phyloP scores from a whole-genome alignment of 2,888 invertebrate genomes.

The Eilema griseolum region DNA sequence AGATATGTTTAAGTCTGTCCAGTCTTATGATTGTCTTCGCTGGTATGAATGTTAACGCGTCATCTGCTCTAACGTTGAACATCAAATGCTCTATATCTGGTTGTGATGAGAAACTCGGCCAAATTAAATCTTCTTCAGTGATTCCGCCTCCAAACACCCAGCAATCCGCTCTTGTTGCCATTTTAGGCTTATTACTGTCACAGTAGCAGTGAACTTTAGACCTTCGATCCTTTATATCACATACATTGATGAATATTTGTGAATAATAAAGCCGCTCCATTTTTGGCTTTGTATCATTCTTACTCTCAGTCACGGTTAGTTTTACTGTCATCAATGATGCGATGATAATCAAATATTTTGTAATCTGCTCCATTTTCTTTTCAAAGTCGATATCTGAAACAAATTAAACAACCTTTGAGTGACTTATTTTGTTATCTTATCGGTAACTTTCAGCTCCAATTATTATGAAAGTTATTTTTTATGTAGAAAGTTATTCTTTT shows the following conservation, averaged over 20 bases:
- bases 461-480: constrained; percentile 33
- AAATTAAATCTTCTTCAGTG: constrained; percentile 89
- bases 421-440: constrained; percentile 23
- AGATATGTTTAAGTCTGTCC: constrained; percentile 89
- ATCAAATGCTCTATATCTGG: constrained; percentile 89
- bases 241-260: constrained; percentile 79
- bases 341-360: constrained; percentile 76
- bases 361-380: constrained; percentile 71
- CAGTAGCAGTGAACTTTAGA: constrained; percentile 85
- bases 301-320: constrained; percentile 76
- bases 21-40: constrained; percentile 90
- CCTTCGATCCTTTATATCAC: constrained; percentile 78
- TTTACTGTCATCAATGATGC: constrained; percentile 78
- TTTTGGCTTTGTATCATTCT: constrained; percentile 73
- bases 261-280: constrained; percentile 73
- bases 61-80: constrained; percentile 90
- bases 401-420: constrained; percentile 42
- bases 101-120: constrained; percentile 92
- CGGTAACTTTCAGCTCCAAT: constrained; percentile 27
- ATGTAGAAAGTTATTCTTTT: constrained; percentile 35
- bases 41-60: constrained; percentile 90
- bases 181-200: constrained; percentile 77
- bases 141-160: constrained; percentile 89
- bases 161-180: constrained; percentile 91
- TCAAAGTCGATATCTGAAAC: constrained; percentile 62